phyloP scores from a whole-genome alignment of 2,888 invertebrate genomes.

The Parnassius orleans region DNA sequence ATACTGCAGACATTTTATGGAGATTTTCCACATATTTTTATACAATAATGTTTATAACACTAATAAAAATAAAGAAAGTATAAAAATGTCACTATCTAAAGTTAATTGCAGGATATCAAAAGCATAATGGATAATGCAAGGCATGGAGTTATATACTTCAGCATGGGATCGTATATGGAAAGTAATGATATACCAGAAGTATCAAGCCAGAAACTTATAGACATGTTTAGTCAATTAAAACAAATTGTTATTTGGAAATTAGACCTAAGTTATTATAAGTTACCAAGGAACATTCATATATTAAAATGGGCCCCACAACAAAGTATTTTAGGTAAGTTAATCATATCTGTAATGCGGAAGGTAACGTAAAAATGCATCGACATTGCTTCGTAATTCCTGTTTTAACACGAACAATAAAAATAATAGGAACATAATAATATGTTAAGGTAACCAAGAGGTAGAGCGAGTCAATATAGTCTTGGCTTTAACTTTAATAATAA shows the following conservation, averaged over 20 bases:
- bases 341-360: neutral
- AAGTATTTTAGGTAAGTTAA: slow-evolving; percentile 49
- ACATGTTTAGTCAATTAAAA: slow-evolving; percentile 55
- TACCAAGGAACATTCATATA: slow-evolving; percentile 52
- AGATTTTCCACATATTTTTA: no score
- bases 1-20: no score
- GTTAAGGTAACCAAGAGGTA: no score
- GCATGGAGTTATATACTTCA: slow-evolving; percentile 70
- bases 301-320: slow-evolving; percentile 61
- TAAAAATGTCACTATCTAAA: no score
- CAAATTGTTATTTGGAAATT: slow-evolving; percentile 68
- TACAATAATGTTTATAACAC: no score
- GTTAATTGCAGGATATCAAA: slow-evolving; percentile 48
- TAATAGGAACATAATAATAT: no score
- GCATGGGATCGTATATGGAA: slow-evolving; percentile 60
- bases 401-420: no score
- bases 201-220: slow-evolving; percentile 44
- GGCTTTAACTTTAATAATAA: no score
- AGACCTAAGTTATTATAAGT: neutral
- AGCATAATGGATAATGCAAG: slow-evolving; percentile 52
- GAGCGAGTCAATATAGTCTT: no score
- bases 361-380: no score
- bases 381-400: no score
- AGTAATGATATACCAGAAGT: slow-evolving; percentile 51
- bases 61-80: no score